Conservation (phyloP, 2,888 invertebrate species). For the Nudaria mundana region DNA sequence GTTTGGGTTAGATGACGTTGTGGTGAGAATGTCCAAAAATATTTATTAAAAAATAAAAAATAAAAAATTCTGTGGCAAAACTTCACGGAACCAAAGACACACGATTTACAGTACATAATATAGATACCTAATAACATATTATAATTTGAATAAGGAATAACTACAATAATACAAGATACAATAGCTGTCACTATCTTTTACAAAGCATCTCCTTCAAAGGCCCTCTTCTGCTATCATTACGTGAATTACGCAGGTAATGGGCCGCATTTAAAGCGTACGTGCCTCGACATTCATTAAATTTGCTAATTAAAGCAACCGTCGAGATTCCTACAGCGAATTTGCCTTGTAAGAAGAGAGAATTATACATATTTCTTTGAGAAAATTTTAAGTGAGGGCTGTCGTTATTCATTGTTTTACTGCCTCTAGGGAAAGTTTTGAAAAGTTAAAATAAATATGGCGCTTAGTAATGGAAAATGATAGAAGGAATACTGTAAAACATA, state of each 20-base stretch:
- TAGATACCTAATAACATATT: too few relatives aligned
- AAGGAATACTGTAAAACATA: too few relatives aligned
- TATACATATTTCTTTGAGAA: constrained; percentile 53
- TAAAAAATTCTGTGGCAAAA: too few relatives aligned
- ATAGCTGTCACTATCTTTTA: constrained; percentile 25
- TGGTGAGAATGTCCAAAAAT: too few relatives aligned
- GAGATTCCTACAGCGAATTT: constrained; percentile 61
- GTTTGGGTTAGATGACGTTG: too few relatives aligned
- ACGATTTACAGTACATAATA: too few relatives aligned
- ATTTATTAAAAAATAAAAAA: too few relatives aligned
- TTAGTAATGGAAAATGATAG: too few relatives aligned
- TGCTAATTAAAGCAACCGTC: constrained; percentile 71
- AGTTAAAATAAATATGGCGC: constrained; percentile 6
- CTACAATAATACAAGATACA: too few relatives aligned
- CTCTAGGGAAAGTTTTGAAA: constrained; percentile 36
- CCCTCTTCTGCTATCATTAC: constrained; percentile 64
- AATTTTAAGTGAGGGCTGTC: constrained; percentile 46
- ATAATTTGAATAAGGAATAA: too few relatives aligned
- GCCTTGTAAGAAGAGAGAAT: constrained; percentile 45
- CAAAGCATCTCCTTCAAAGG: constrained; percentile 23
- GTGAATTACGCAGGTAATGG: constrained; percentile 75
- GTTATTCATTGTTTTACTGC: constrained; percentile 35
- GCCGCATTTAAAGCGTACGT: constrained; percentile 73
- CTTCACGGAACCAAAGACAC: too few relatives aligned
- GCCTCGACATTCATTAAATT: constrained; percentile 74